Evolutionary conservation across 2,113 vertebrate species (phyloP).

Genomic region (Etheostoma spectabile): DNA sequence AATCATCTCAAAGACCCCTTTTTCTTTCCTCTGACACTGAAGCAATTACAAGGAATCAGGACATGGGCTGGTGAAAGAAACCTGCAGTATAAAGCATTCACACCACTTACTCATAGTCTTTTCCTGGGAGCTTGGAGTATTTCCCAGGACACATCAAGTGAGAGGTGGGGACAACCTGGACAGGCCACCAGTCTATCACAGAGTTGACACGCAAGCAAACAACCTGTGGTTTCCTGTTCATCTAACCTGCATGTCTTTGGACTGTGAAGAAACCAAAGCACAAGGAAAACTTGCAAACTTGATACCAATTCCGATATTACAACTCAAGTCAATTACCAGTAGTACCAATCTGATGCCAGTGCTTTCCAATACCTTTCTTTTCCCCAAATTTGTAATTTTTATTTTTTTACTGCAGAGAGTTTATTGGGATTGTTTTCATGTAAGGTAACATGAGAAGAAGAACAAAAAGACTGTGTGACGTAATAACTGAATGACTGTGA

Average conservation of each 20-base stretch:
- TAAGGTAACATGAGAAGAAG: not conserved
- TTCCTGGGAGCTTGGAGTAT: not conserved
- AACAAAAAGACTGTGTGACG: not conserved
- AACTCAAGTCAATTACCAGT: not conserved
- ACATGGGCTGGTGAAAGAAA: slow-evolving; percentile 8
- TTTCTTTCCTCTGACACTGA: not conserved
- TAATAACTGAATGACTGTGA: not conserved
- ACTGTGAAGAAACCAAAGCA: not conserved
- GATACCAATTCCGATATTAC: not conserved
- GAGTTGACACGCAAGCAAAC: not conserved
- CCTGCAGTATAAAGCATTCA: not conserved
- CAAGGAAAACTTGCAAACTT: not conserved
- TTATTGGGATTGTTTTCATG: not conserved
- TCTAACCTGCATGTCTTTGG: not conserved
- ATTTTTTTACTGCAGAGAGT: not conserved
- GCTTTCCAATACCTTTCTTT: not conserved
- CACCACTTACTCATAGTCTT: not conserved
- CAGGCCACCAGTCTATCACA: not conserved
- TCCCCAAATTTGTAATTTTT: not conserved
- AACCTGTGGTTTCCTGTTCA: not conserved
- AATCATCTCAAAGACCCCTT: slow-evolving; percentile 8
- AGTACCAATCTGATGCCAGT: not conserved
- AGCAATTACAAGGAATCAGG: not conserved
- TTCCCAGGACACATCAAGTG: not conserved
- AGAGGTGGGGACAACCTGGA: not conserved